A percentile compares a stretch with the other conserved stretches of the same genome.
These are phyloP conservation scores for Sturmia bella DNA, from an alignment of 2,888 invertebrate species.

Conservation along the genomic window DNA sequence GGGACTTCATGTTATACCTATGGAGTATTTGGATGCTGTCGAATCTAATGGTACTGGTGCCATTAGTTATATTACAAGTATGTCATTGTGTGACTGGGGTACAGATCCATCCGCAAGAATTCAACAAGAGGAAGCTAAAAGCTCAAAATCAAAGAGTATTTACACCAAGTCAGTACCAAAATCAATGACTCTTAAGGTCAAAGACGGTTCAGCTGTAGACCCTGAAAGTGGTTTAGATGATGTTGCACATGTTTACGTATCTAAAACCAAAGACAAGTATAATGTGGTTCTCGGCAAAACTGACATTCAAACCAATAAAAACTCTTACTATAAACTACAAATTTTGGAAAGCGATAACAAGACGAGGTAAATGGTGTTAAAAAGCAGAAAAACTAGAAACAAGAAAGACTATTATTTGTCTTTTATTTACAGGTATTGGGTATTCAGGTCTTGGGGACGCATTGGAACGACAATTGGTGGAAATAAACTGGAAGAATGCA, in stretches of 20 bases:
- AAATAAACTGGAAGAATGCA: constrained; percentile 84
- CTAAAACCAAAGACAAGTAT: constrained; percentile 83
- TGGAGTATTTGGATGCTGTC: constrained; percentile 88
- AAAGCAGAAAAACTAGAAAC: neutral
- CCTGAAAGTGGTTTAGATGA: constrained; percentile 87
- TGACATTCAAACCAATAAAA: constrained; percentile 92
- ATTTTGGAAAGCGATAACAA: constrained; percentile 88
- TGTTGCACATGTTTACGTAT: constrained; percentile 85
- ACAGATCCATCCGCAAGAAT: constrained; percentile 83
- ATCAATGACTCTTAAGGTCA: constrained; percentile 87
- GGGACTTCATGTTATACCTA: constrained; percentile 91
- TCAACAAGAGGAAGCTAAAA: constrained; percentile 84
- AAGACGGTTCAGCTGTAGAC: constrained; percentile 95
- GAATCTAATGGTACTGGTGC: constrained; percentile 84
- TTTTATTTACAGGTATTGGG: constrained; percentile 86
- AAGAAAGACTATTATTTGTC: neutral
- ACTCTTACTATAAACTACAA: constrained; percentile 97
- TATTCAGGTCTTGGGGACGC: constrained; percentile 97
- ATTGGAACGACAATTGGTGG: constrained; percentile 97
- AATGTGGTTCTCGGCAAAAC: constrained; percentile 92
- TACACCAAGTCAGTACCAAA: constrained; percentile 84
- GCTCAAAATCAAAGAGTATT: constrained; percentile 85
- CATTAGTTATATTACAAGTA: constrained; percentile 86
- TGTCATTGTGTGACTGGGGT: constrained; percentile 92
- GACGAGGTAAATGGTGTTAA: constrained; percentile 82